Conservation (phyloP, 2,797 vertebrate genomes). For the Eulemur albifrons region DNA sequence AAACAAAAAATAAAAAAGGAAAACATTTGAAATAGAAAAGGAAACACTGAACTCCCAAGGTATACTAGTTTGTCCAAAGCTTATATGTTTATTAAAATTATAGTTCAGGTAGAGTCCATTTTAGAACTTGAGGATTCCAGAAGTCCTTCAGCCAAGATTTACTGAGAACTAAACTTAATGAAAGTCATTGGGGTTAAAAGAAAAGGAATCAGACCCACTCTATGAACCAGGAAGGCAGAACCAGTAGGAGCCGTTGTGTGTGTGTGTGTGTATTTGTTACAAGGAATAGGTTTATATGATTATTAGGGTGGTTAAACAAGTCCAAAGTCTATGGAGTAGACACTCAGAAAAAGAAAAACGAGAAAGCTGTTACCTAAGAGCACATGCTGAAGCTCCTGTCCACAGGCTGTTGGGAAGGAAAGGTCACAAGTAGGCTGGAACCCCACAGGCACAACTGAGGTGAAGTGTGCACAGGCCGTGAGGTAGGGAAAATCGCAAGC, state of each 20-base stretch:
- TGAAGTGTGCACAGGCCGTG: neutral
- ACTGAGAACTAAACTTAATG: neutral
- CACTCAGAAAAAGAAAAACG: neutral
- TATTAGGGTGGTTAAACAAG: neutral
- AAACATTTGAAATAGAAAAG: conserved; percentile 17
- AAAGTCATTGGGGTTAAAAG: neutral
- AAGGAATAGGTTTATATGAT: neutral
- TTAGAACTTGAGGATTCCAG: neutral
- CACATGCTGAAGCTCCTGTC: neutral
- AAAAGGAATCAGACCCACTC: neutral
- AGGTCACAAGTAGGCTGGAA: neutral
- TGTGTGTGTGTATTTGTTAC: neutral
- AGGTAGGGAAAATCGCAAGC: neutral
- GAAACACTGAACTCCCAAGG: neutral
- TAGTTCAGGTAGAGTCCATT: neutral
- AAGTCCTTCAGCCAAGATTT: neutral
- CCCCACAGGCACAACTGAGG: neutral
- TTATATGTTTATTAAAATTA: neutral
- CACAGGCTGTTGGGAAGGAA: neutral
- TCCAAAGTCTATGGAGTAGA: neutral
- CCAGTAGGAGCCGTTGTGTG: neutral
- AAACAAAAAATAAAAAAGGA: neutral
- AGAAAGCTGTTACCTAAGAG: neutral
- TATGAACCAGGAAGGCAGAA: neutral
- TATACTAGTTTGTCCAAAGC: neutral